Percentiles rank a stretch among this genome's conserved stretches.
Conservation (phyloP, 2,797 vertebrate genomes). For the Emys orbicularis region DNA sequence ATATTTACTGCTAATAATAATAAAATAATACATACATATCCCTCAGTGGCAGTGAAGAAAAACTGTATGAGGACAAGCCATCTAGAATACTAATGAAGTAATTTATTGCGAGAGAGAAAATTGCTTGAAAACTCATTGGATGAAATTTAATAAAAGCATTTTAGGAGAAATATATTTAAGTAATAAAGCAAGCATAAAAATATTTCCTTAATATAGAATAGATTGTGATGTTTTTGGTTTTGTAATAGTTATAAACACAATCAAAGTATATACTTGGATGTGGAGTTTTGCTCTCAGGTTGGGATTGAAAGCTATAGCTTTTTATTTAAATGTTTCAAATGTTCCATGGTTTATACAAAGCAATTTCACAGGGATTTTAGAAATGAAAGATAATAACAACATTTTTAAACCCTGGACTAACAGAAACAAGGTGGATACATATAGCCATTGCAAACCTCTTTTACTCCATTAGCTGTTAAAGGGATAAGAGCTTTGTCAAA, state of each 20-base stretch:
- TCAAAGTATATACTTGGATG: background rate
- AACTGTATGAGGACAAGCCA: background rate
- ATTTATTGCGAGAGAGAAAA: background rate
- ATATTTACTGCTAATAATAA: background rate
- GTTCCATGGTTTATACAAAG: background rate
- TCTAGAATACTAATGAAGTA: background rate
- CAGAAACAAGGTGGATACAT: background rate
- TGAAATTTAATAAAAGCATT: background rate
- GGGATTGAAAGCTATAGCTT: background rate
- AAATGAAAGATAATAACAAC: background rate
- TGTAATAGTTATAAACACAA: constrained; percentile 9
- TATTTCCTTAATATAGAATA: background rate
- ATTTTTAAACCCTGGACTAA: background rate
- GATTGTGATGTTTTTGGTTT: background rate
- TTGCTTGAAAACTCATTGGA: constrained; percentile 3
- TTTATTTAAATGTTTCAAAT: background rate
- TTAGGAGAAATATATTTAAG: background rate
- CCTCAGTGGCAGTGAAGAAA: background rate
- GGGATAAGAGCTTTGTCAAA: background rate
- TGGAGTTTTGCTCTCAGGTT: constrained; percentile 1
- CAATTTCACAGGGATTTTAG: background rate
- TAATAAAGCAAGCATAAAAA: background rate
- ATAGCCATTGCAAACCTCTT: background rate
- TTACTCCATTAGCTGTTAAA: background rate
- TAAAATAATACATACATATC: background rate